Evolutionary conservation across 2,797 vertebrate genomes (phyloP).

Genomic region (Danio aesculapii): DNA sequence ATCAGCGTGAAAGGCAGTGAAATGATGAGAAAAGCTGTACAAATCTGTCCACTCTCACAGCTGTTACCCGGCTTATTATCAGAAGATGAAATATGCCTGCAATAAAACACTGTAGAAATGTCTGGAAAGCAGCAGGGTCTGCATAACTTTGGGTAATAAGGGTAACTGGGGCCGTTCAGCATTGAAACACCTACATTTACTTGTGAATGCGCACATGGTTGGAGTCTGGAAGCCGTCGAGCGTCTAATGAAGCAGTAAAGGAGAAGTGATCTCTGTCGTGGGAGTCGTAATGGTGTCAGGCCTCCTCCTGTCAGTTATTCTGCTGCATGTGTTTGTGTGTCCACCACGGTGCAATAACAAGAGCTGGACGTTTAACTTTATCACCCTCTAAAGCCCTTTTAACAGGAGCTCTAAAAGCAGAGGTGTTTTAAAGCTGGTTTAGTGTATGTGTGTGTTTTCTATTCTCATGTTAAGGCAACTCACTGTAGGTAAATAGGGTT

Average conservation of each 20-base stretch:
- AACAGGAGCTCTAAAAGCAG: conserved; percentile 15
- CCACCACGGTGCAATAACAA: conserved; percentile 25
- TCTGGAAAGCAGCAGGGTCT: neutral
- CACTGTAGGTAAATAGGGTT: neutral
- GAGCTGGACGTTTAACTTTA: conserved; percentile 47
- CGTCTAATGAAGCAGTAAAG: conserved; percentile 47
- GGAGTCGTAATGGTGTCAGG: conserved; percentile 24
- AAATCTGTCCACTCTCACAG: conserved; percentile 5
- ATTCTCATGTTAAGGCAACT: neutral
- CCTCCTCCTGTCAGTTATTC: conserved; percentile 17
- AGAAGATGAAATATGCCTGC: conserved; percentile 31
- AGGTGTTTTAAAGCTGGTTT: conserved; percentile 27
- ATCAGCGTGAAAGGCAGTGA: conserved; percentile 2
- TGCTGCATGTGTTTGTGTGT: neutral
- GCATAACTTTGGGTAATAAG: conserved; percentile 27
- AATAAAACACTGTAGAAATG: conserved; percentile 15
- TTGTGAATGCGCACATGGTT: conserved; percentile 7
- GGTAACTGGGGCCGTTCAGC: neutral
- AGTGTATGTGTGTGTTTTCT: conserved; percentile 3
- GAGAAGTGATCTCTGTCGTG: conserved; percentile 19
- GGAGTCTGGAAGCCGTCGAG: conserved; percentile 18
- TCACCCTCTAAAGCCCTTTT: conserved; percentile 26
- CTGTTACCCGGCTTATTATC: conserved; percentile 27
- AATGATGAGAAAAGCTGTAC: neutral
- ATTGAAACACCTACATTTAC: conserved; percentile 23